phyloP scores from a whole-genome alignment of 2,113 vertebrate species.

The Odocoileus virginianus region DNA sequence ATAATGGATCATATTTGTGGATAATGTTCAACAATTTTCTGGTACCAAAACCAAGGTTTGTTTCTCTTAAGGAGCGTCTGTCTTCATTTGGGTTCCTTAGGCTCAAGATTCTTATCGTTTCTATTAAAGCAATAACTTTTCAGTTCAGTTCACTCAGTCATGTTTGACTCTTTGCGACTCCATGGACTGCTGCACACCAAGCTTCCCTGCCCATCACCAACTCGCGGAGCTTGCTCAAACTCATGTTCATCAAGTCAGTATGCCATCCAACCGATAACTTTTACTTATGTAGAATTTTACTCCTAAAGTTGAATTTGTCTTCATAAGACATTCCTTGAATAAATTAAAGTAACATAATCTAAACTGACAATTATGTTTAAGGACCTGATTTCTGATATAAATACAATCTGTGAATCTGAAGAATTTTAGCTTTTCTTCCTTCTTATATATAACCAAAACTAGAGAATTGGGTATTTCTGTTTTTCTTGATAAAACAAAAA shows the following conservation, averaged over 20 bases:
- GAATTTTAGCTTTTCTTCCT: not conserved
- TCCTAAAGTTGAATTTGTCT: not conserved
- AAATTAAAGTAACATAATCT: constrained; percentile 3
- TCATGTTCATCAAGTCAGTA: not conserved
- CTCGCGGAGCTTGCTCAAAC: not conserved
- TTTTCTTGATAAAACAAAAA: not conserved
- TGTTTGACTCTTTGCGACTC: not conserved
- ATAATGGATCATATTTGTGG: not conserved
- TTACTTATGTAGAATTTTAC: not conserved
- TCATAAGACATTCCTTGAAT: not conserved
- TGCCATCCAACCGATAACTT: not conserved
- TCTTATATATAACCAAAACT: not conserved
- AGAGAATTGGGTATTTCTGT: not conserved
- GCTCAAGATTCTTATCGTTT: not conserved
- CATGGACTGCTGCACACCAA: not conserved
- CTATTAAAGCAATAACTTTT: not conserved
- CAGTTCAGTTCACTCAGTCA: not conserved
- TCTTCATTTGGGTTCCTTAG: not conserved
- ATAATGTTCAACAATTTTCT: not conserved
- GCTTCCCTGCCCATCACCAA: not conserved
- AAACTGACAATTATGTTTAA: not conserved
- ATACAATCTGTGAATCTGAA: not conserved
- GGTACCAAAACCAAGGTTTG: not conserved
- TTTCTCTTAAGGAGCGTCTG: not conserved
- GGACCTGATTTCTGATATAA: not conserved